Evolutionary conservation across 2,888 invertebrate genomes (phyloP), one percentile per base, ranked within the genome.

Genomic region (Chorisops tibialis): DNA sequence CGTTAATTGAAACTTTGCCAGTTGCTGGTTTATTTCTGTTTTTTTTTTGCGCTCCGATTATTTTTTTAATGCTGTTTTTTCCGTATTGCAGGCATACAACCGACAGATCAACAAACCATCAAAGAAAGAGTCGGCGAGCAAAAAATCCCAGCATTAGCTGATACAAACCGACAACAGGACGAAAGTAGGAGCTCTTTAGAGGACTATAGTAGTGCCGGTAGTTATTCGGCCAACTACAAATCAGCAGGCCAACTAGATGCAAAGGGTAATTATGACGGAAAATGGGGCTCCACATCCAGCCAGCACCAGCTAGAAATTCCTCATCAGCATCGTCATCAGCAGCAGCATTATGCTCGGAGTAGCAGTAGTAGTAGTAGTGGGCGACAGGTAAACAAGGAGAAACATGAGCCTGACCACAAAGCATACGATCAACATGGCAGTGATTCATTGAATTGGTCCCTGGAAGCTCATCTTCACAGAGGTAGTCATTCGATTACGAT

Each of bases 131-230:
- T n/a, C 60, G 58, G 58, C 48, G 62, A 54, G 60, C 63, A 65
- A 62, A 62, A 65, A 62, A 56, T 22, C 59, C 62, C 5, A 51
- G 62, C 54, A 62, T 65, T 62, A 65, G 63, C 59, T 63, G 65
- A 63, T 60, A 63, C 30, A 65, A 59, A 45, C 43, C 47, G 14
- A 47, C 52, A 48, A 24, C 45, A 21, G 18, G 18, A 56, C 18
- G 43, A 11, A 7, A 30, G 35, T 45, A 35, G 52, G 6, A 14
- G 14, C 24, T 11, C 39, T 35, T 21, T 11, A 7, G 14, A 16
- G 35, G 45, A 35, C 21, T 30, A 30, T 30, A 30, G 30, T 7
- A 30, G 30, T 30, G 30, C 30, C 9, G 30, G 30, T 30, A 45
- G 43, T 22, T 43, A 41, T 43, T 45, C 35, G 45, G 43, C 18